Conservation (phyloP, 92 coral and sea anemone genomes). For the Zoanthus solanderi region DNA sequence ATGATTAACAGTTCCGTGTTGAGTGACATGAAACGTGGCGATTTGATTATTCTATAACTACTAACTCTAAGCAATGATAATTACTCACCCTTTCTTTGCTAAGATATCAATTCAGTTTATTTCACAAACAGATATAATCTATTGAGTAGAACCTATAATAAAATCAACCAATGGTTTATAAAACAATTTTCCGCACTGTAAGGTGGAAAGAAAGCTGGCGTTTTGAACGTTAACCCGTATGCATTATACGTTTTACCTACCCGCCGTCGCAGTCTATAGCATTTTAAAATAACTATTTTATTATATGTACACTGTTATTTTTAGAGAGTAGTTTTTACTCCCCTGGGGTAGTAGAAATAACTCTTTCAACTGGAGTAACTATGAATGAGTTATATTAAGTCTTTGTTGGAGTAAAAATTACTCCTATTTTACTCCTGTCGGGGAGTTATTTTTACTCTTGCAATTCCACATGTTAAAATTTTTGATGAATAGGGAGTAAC, state of each 20-base stretch:
- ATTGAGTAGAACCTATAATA: background rate
- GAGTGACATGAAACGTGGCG: slow-evolving; percentile 31
- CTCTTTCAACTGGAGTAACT: background rate
- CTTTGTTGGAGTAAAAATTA: background rate
- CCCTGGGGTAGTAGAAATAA: background rate
- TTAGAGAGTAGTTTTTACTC: background rate
- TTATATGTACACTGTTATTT: too few species aligned
- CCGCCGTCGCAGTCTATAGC: slow-evolving; percentile 21
- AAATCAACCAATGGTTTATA: background rate
- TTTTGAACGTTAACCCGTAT: background rate
- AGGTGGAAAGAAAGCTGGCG: too few species aligned
- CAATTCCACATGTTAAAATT: slow-evolving; percentile 2
- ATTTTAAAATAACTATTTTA: slow-evolving; percentile 15
- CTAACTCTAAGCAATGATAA: background rate
- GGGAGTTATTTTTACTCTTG: background rate
- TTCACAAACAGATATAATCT: background rate
- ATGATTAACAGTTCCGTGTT: slow-evolving; percentile 28
- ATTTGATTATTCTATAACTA: slow-evolving; percentile 13
- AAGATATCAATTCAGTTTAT: background rate
- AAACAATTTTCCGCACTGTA: too few species aligned
- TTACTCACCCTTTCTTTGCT: slow-evolving; percentile 3
- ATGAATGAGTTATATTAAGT: background rate
- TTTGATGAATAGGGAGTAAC: slow-evolving; percentile 1
- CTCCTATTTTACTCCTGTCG: background rate
- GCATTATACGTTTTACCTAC: background rate